Base-by-base conservation (phyloP, 2,113 vertebrate species). In the Nothocercus julius region DNA sequence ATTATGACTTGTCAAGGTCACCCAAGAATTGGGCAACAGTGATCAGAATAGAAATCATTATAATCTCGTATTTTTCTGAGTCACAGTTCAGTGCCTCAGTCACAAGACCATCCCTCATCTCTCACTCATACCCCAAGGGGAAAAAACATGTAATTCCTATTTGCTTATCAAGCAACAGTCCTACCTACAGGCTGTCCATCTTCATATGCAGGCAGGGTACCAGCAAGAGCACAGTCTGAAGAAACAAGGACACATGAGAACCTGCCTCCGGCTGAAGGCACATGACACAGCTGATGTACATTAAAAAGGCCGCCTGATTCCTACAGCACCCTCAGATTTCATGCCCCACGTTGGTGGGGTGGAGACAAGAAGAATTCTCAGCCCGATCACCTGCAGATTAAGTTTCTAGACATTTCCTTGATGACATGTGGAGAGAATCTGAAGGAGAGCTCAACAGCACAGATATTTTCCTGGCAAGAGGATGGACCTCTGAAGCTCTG, bases 401-500 rank as follows among this genome's bases (percentile, higher is more conserved):
- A 11, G 86, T 96, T 97, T 97, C 93, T 85, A 63, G 86, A 90
- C 53, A 17, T 89, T 95, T 94, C 88, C 81, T 94, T 90, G 88
- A 79, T 93, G 83, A 66, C 80, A 96, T 95, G 77, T 93, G 92
- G 87, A 90, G 93, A 86, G 94, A 95, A 92, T 96, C 81, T 92
- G 90, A 96, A 94, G 85, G 93, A 89, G 80, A 89, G 40, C 74
- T 94, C 93, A 90, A 89, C 81, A 90, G 92, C 53, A 82, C 19
- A 87, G 88, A 96, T 87, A 96, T 79, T 96, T 96, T 96, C 94
- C 94, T 96, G 96, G 95, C 93, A 97, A 86, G 69, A 6, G 32
- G 68, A 87, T 0, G 85, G 69, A 83, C 85, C 93, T 96, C 78
- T 96, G 88, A 96, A 96, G 85, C 92, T 84, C 74, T 95, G 44